Evolutionary conservation across 2,888 invertebrate genomes (phyloP).

Genomic region (Machimus atricapillus): DNA sequence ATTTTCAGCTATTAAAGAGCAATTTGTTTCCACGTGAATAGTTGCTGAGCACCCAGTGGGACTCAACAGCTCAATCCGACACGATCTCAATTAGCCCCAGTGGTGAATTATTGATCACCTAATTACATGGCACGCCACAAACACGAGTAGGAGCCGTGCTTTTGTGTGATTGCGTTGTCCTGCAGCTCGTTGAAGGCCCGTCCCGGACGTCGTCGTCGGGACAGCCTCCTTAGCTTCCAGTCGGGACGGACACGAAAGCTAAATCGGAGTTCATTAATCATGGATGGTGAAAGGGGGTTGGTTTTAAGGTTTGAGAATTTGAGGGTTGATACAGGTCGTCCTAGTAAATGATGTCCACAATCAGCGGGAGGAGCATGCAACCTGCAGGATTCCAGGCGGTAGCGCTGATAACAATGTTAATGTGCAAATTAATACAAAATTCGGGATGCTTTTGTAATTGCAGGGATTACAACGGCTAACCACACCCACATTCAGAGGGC

Average conservation of each 20-base stretch:
- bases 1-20: constrained; percentile 20
- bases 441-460: constrained; percentile 1
- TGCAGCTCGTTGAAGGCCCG: background rate
- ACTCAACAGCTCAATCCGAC: background rate
- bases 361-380: background rate
- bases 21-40: background rate
- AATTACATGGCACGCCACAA: constrained; percentile 18
- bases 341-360: background rate
- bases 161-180: constrained; percentile 3
- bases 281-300: background rate
- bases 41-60: background rate
- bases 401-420: constrained; percentile 2
- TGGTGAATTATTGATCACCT: constrained; percentile 30
- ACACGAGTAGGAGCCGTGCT: background rate
- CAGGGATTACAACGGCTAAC: background rate
- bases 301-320: background rate
- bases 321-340: background rate
- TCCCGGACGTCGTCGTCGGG: background rate
- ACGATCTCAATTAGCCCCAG: background rate
- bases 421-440: constrained; percentile 24
- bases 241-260: background rate
- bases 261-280: constrained; percentile 28
- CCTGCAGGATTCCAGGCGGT: background rate
- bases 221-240: background rate
- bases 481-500: background rate